Percentiles rank a stretch among this genome's conserved stretches.
These are phyloP conservation scores for Venturia canescens DNA, from an alignment of 1,140 invertebrate genomes.

Conservation along the genomic window DNA sequence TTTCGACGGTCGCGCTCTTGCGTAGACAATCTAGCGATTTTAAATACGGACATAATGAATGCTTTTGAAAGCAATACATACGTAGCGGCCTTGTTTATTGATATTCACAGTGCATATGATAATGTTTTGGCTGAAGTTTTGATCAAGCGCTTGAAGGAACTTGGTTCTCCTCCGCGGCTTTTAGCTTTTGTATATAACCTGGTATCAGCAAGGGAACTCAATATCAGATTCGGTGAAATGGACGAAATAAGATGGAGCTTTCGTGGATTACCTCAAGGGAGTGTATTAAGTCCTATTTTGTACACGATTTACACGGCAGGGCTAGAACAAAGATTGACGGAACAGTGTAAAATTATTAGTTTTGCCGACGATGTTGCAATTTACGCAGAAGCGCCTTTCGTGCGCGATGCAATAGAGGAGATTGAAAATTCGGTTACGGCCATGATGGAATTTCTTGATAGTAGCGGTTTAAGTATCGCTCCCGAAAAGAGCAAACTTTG, in stretches of 20 bases:
- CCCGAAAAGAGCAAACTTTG: conserved; percentile 18
- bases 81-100: conserved; percentile 26
- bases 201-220: conserved; percentile 19
- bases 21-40: conserved; percentile 40
- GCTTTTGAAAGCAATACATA: conserved; percentile 26
- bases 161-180: conserved; percentile 26
- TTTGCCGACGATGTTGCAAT: conserved; percentile 48
- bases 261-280: conserved; percentile 47
- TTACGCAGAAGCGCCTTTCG: not conserved
- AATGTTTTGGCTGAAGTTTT: conserved; percentile 45
- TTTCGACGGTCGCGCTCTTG: conserved; percentile 51
- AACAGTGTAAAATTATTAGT: conserved; percentile 14
- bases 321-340: not conserved
- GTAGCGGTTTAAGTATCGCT: conserved; percentile 20
- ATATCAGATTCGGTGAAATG: not conserved
- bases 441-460: not conserved
- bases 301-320: conserved; percentile 14
- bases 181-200: conserved; percentile 28
- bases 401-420: not conserved
- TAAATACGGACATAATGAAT: conserved; percentile 26
- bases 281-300: conserved; percentile 24
- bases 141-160: not conserved
- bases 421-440: not conserved
- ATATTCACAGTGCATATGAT: conserved; percentile 45
- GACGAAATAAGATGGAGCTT: not conserved